A percentile compares a stretch with the other conserved stretches of the same genome.
Conservation (phyloP, 2,797 vertebrate genomes). For the Odontamblyopus rebecca region DNA sequence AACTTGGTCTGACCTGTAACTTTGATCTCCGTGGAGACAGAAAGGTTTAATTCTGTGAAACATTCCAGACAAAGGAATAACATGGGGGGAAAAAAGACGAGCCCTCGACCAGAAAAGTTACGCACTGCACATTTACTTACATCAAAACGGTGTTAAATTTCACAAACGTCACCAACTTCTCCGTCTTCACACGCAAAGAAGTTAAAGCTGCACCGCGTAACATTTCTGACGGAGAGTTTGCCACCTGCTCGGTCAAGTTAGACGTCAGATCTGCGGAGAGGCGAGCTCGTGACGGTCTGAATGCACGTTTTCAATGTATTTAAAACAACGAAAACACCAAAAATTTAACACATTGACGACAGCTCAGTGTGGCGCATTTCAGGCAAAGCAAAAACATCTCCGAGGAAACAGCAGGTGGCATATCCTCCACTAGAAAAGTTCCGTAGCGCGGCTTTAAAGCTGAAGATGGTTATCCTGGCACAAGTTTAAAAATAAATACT, state of each 20-base stretch:
- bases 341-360: too few species aligned
- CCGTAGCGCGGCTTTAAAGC: background rate
- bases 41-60: too few species aligned
- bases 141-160: slow-evolving; percentile 6
- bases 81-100: too few species aligned
- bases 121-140: too few species aligned
- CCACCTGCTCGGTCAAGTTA: background rate
- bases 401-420: background rate
- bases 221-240: background rate
- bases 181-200: slow-evolving; percentile 20
- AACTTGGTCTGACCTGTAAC: too few species aligned
- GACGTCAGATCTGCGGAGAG: too few species aligned
- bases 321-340: too few species aligned
- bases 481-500: slow-evolving; percentile 68
- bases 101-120: too few species aligned
- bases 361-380: background rate
- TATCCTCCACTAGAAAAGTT: background rate
- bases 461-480: slow-evolving; percentile 29
- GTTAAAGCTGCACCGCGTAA: background rate
- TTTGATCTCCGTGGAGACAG: too few species aligned
- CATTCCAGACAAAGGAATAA: too few species aligned
- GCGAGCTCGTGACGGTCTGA: too few species aligned
- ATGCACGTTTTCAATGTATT: too few species aligned
- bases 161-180: background rate
- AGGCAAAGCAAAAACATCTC: background rate